Base-by-base conservation (phyloP, 2,797 vertebrate species). In the Mormyrops attenuatus region DNA sequence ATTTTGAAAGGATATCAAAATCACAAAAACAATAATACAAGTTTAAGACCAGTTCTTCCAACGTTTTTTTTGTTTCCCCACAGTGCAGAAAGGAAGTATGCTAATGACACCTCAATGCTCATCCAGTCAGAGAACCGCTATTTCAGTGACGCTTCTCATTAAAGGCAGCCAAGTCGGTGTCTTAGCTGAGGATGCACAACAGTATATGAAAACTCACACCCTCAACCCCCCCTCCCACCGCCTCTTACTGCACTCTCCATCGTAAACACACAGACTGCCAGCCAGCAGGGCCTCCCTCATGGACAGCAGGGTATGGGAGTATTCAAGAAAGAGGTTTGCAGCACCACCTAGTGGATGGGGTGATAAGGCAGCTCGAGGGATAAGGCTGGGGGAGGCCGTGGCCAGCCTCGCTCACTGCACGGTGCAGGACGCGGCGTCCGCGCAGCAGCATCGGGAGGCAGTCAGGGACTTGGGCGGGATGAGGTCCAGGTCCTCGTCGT, bases 401-500 rank as follows among this genome's bases (percentile, higher is more conserved):
- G 17, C 22, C 87, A 41, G 55, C 34, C 22, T 11, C 26, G n/a
- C 53, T 96, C 95, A 99, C 95, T 98, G 98, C 91, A 97, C 92
- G 88, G 94, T 96, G 30, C 98, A 99, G 90, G 96, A 97, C 0
- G 95, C 93, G 5, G 90, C 93, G 55, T 97, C 96, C 0, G 95
- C 93, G 90, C 96, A 96, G 94, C 97, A 97, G 94, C 97, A 99
- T 1, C 82, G 20, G 88, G 96, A 15, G 88, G 96, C 91, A 0
- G 97, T 90, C 88, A 97, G 87, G 3, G 97, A 96, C 95, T 99
- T 99, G 0, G 98, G 99, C 0, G 98, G 99, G 90, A 99, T 99
- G 91, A 99, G 97, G 94, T 99, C 98, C 92, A 99, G 95, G 92
- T 98, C 98, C 92, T 99, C 99, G 0, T 99, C 98, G 0, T 99